Base-by-base conservation (phyloP, 2,797 vertebrate species). In the Rhyacichthys aspro region DNA sequence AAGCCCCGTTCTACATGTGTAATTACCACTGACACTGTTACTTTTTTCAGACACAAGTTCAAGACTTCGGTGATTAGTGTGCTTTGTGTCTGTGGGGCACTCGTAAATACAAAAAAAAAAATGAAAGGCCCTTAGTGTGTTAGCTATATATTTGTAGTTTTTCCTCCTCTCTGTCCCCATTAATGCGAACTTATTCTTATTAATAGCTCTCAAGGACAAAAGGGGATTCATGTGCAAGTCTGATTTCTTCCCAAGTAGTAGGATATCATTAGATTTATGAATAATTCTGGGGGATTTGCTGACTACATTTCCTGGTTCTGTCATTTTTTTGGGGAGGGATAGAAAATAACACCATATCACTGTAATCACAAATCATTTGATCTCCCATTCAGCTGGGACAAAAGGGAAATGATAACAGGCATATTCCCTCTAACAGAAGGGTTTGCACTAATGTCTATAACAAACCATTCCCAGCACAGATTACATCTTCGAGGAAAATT, bases 191-290 rank as follows among this genome's bases (percentile, higher is more conserved):
- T 76, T 76, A 78, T 65, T 79, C 72, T 82, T 90, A 89, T 88
- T 88, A 90, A 90, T 85, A 82, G 81, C 80, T 87, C 78, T 86
- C 82, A 91, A 90, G 89, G 89, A 90, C 86, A 84, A 85, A 87
- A 41, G 70, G 67, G 72, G 60, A 74, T 78, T 81, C 60, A 74
- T 72, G 66, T 80, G 78, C 74, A 72, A 65, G 81, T 73, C 78
- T 88, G 79, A 84, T 89, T 91, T 87, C 82, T 57, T 54, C 14
- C 74, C 62, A 86, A 84, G 73, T 86, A 64, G 74, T 75, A 72
- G 76, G 76, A 85, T 82, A 84, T 90, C 74, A 90, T 92, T 89
- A 90, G 55, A 71, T 87, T 87, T 84, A 72, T 81, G 77, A 88
- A 89, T 91, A 88, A 89, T 86, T 90, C 75, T 68, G 67, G 62